phyloP scores from a whole-genome alignment of 2,888 invertebrate species.

The Drosophila mulleri region DNA sequence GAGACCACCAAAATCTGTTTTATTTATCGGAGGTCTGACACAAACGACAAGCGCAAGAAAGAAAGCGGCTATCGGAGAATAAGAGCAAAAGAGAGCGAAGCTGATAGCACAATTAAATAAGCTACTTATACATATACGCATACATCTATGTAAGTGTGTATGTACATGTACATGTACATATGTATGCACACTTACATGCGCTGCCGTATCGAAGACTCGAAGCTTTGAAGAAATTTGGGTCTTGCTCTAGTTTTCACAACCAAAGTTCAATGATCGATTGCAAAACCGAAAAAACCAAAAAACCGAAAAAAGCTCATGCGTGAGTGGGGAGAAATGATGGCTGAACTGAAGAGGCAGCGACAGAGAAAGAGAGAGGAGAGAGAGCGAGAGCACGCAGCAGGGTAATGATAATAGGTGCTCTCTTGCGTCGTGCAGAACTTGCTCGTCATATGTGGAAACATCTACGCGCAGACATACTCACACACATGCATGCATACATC shows the following conservation, averaged over 20 bases:
- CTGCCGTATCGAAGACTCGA: slow-evolving; percentile 45
- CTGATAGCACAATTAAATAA: slow-evolving; percentile 57
- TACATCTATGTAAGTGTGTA: neutral
- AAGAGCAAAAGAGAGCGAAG: slow-evolving; percentile 41
- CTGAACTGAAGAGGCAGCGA: slow-evolving; percentile 3
- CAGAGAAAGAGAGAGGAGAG: neutral
- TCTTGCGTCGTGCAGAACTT: slow-evolving; percentile 73
- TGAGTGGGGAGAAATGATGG: slow-evolving; percentile 19
- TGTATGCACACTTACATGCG: slow-evolving; percentile 6
- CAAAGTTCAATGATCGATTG: slow-evolving; percentile 82
- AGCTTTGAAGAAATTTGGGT: slow-evolving; percentile 79
- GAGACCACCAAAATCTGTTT: slow-evolving; percentile 34
- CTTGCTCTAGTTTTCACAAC: slow-evolving; percentile 82
- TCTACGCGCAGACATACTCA: slow-evolving; percentile 48
- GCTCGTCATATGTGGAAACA: slow-evolving; percentile 71
- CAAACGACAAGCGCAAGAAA: slow-evolving; percentile 59
- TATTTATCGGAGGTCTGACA: slow-evolving; percentile 53
- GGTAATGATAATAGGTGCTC: slow-evolving; percentile 37
- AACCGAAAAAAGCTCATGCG: slow-evolving; percentile 46
- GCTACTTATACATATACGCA: neutral
- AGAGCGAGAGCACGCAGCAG: slow-evolving; percentile 11
- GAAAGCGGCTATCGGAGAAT: slow-evolving; percentile 59
- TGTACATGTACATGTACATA: neutral
- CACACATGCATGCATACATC: neutral
- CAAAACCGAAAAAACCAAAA: slow-evolving; percentile 54